Evolutionary conservation across 1,140 invertebrate genomes (phyloP), one percentile per base, ranked within the genome.

Genomic region (Bombus soroeensis): DNA sequence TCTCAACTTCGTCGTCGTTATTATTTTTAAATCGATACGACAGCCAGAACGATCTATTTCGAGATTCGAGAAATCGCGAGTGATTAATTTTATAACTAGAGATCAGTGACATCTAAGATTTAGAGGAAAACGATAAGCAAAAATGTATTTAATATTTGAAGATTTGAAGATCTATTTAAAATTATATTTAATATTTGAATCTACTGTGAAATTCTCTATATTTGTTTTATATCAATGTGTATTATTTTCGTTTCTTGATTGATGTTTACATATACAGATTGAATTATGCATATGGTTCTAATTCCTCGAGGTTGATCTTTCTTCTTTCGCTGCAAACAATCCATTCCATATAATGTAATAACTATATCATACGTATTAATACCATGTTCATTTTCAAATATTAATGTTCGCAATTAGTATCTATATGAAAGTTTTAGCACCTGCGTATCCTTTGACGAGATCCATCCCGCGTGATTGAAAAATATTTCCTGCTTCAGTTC

Each of bases 1-100:
- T 43, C 70, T 34, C 1, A 3, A 1, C 10, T 53, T 8, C 32
- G 10, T 1, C 57, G 53, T 64, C 10, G 25, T 47, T 64, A 64
- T 82, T 82, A 64, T 74, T 47, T 71, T n/a, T 43, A 5, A n/a
- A 59, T 74, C 70, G 71, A 4, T 4, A 22, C 28, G n/a, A 28
- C 10, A 59, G 3, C 25, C 3, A 12, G 59, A 62, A 62, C 59
- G 28, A n/a, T n/a, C 28, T 18, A 18, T 53, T 53, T 53, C 47
- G 47, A 53, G 47, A 53, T 53, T 22, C 47, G 18, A 53, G 18
- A 6, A 22, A 53, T 18, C 18, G 5, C 47, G 47, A 53, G 47
- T 22, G 47, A 53, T 53, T 53, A 53, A 53, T 53, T 53, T 53
- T 22, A 53, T 5, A 22, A 18, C 5, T 8, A 22, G 0, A 53